Base-by-base conservation (phyloP, 2,888 invertebrate species). In the Tigriopus californicus region DNA sequence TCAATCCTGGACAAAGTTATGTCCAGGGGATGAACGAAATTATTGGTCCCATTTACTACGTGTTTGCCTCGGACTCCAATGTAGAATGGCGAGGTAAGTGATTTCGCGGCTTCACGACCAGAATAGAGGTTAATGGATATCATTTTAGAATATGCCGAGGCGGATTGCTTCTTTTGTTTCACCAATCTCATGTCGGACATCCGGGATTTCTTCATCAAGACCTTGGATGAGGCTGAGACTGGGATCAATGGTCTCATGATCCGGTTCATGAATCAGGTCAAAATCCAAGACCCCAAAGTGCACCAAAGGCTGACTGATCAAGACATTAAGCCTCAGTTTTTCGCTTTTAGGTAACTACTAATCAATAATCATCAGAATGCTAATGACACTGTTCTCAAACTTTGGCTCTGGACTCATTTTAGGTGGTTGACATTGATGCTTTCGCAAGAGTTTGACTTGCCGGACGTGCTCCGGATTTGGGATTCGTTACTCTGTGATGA, bases 1-100 rank as follows among this genome's bases (percentile, higher is more conserved):
- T 97, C 13, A 98, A 98, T 76, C 92, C 95, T 0, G 97, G 97
- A 0, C 92, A 95, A 58, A 61, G 63, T 46, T 88, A 89, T 69
- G 89, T 90, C 1, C 88, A 97, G 74, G 98, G 98, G 58, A 98
- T 99, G 97, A 98, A 98, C 74, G 98, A 99, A 74, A 92, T 98
- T 66, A 83, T 98, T 49, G 98, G 95, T 0, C 97, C 97, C 8
- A 90, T 98, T 67, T 98, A 98, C 74, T 92, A 94, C 72, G 85
- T 90, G 0, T 90, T 98, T 72, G 95, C 97, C 8, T 85, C 83
- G 22, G 91, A 97, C 74, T 79, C 85, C 0, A 80, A 89, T 70
- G 70, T 76, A 33, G 77, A 80, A 56, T 87, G 81, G 76, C 77
- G 86, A 76, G 80, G 90, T 89, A 70, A 69, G 62, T 66, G 22